Evolutionary conservation across 1,140 invertebrate species (phyloP).

Genomic region (Capitella teleta): DNA sequence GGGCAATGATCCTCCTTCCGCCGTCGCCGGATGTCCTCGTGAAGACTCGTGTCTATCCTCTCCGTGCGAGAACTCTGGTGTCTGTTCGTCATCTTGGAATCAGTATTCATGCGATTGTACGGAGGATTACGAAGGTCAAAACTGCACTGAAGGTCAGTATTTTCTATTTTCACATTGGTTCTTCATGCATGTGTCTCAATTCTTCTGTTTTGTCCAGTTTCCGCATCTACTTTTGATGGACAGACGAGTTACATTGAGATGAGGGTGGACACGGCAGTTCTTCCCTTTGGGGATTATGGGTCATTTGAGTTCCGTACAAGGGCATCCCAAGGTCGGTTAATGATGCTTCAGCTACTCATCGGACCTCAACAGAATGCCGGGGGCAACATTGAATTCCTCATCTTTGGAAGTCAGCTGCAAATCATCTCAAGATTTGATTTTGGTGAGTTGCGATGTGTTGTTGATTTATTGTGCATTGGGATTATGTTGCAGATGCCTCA

Average conservation of each 20-base stretch:
- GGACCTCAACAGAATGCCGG: neutral
- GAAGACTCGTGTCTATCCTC: constrained; percentile 16
- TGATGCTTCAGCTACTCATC: neutral
- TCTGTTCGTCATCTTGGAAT: constrained; percentile 17
- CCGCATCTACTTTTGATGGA: constrained; percentile 21
- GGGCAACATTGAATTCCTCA: neutral
- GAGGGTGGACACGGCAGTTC: constrained; percentile 15
- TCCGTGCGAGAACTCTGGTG: constrained; percentile 18
- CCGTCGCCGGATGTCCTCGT: constrained; percentile 20
- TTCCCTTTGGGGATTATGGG: constrained; percentile 21
- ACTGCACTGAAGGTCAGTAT: constrained; percentile 23
- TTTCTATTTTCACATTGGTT: no score
- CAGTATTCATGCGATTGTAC: constrained; percentile 17
- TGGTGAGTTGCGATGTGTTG: no score
- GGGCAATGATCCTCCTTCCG: constrained; percentile 21
- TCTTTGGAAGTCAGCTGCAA: neutral
- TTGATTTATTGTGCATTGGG: no score
- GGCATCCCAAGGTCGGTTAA: neutral
- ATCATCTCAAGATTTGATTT: neutral
- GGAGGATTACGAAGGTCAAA: constrained; percentile 15
- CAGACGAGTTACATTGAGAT: constrained; percentile 17
- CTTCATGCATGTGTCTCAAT: no score
- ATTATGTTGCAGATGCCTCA: constrained; percentile 8
- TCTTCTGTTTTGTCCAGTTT: constrained; percentile 9
- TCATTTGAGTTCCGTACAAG: constrained; percentile 21